Conservation (phyloP, 2,888 invertebrate genomes). For the Melanophora roralis region DNA sequence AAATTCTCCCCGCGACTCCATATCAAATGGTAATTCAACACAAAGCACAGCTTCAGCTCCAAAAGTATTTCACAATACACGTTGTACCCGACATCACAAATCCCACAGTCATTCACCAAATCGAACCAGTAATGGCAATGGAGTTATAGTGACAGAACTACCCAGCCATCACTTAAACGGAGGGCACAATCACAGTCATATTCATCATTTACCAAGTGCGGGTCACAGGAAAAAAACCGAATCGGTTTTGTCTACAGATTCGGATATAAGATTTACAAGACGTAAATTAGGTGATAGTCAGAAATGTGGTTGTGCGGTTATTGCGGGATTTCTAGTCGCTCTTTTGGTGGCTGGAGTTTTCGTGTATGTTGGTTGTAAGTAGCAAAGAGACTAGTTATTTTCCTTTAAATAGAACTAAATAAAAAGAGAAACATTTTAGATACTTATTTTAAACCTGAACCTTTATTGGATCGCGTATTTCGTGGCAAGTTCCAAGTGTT, state of each 20-base stretch:
- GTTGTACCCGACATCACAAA: conserved; percentile 75
- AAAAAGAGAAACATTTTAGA: conserved; percentile 65
- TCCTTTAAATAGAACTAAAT: too few species aligned
- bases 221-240: conserved; percentile 79
- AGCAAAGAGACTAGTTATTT: background rate
- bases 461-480: conserved; percentile 88
- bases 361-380: conserved; percentile 82
- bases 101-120: conserved; percentile 69
- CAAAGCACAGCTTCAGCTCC: conserved; percentile 64
- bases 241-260: conserved; percentile 90
- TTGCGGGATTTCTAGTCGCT: conserved; percentile 89
- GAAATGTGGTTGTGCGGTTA: conserved; percentile 91
- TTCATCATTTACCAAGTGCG: conserved; percentile 65
- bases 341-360: conserved; percentile 84
- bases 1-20: conserved; percentile 63
- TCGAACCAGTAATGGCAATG: conserved; percentile 55
- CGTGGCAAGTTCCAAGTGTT: conserved; percentile 87
- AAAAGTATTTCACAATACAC: conserved; percentile 75
- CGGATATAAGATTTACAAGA: conserved; percentile 92
- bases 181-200: conserved; percentile 59
- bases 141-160: conserved; percentile 35
- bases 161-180: conserved; percentile 50
- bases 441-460: conserved; percentile 78
- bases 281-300: conserved; percentile 90
- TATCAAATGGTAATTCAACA: conserved; percentile 58